Evolutionary conservation across 2,113 vertebrate genomes (phyloP).

Genomic region (Bungarus multicinctus): DNA sequence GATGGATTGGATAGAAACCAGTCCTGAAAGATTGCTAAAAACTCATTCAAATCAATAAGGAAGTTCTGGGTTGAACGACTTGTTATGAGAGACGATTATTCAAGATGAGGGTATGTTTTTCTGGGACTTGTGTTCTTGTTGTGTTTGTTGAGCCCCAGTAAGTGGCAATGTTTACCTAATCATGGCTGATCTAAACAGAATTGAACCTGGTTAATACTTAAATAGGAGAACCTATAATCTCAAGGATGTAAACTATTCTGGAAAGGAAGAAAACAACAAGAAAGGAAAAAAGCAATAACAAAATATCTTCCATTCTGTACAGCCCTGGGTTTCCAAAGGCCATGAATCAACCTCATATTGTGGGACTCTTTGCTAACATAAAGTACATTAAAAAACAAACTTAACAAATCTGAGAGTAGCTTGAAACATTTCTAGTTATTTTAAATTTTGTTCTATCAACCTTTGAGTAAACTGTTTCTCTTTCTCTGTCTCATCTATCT

Average conservation of each 20-base stretch:
- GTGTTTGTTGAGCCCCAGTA: not conserved
- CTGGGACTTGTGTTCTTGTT: not conserved
- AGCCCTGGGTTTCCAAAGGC: not conserved
- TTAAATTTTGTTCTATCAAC: not conserved
- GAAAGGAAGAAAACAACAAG: not conserved
- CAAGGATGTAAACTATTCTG: not conserved
- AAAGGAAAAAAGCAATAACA: not conserved
- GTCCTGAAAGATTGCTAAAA: not conserved
- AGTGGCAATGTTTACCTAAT: not conserved
- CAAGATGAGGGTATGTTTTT: not conserved
- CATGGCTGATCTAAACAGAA: not conserved
- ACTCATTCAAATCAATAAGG: not conserved
- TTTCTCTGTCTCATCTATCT: too few species aligned
- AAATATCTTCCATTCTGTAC: not conserved
- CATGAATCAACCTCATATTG: not conserved
- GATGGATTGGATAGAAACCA: not conserved
- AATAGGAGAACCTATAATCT: not conserved
- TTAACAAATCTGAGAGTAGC: not conserved
- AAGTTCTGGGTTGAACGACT: not conserved
- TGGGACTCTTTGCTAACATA: not conserved
- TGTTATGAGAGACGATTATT: not conserved
- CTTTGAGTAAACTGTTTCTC: not conserved
- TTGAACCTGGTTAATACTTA: not conserved
- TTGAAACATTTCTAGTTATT: not conserved
- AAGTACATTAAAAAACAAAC: not conserved